Percentiles rank a stretch among this genome's conserved stretches.
Evolutionary conservation across 1,140 invertebrate species (phyloP).

Genomic region (Caligus rogercresseyi): DNA sequence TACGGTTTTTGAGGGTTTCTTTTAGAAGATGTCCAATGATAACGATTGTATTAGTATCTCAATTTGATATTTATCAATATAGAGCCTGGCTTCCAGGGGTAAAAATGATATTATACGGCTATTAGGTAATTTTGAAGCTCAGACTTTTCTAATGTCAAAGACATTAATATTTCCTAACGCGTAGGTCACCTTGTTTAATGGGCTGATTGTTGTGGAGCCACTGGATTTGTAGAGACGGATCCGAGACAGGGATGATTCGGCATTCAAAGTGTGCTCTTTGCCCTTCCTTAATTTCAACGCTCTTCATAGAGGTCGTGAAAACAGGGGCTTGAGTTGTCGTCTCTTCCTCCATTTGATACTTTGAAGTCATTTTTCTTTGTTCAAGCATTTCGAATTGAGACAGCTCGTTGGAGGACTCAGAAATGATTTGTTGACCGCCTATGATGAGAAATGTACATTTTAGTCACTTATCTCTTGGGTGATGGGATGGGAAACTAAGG

Average conservation of each 20-base stretch:
- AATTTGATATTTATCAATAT: too few relatives aligned
- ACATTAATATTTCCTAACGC: background rate
- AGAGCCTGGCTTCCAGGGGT: too few relatives aligned
- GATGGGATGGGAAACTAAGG: too few relatives aligned
- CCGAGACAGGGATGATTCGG: constrained; percentile 82
- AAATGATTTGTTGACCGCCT: background rate
- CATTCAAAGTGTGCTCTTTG: constrained; percentile 91
- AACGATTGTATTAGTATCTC: too few relatives aligned
- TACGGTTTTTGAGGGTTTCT: too few relatives aligned
- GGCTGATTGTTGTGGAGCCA: constrained; percentile 90
- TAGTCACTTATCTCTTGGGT: too few relatives aligned
- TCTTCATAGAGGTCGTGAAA: constrained; percentile 74
- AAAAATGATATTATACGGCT: too few relatives aligned
- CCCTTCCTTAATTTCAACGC: constrained; percentile 79
- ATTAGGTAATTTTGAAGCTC: too few relatives aligned
- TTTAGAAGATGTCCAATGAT: too few relatives aligned
- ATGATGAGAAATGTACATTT: background rate
- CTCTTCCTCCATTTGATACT: constrained; percentile 9
- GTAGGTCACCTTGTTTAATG: constrained; percentile 42
- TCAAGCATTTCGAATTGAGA: constrained; percentile 8
- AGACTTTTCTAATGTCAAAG: constrained; percentile 8
- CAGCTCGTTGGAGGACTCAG: background rate
- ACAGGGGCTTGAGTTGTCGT: constrained; percentile 67
- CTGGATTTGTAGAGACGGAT: constrained; percentile 87
- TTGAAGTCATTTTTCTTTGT: background rate